A percentile compares a stretch with the other conserved stretches of the same genome.
Conservation (phyloP, 2,888 invertebrate species). For the Drosophila hamatofila region DNA sequence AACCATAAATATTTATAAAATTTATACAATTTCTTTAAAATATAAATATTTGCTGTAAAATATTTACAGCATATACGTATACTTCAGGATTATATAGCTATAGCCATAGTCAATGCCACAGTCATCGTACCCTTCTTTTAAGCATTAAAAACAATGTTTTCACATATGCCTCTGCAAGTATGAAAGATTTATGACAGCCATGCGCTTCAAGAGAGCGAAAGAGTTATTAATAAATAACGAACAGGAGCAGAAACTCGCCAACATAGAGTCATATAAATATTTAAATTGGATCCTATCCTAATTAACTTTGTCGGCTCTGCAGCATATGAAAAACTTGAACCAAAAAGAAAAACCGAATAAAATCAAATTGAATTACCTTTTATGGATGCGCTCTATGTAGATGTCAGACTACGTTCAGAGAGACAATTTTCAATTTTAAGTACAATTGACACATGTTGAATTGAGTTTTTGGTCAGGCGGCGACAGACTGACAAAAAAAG, state of each 20-base stretch:
- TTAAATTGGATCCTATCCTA: conserved; percentile 69
- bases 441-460: conserved; percentile 64
- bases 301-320: conserved; percentile 58
- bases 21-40: not conserved
- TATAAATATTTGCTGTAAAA: too few species aligned
- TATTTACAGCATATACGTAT: too few species aligned
- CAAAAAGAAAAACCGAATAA: conserved; percentile 5
- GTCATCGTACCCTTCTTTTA: not conserved
- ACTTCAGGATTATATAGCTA: too few species aligned
- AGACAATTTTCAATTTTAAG: conserved; percentile 41
- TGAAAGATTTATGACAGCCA: conserved; percentile 77
- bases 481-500: conserved; percentile 40
- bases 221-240: conserved; percentile 72
- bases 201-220: conserved; percentile 42
- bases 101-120: not conserved
- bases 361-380: conserved; percentile 41
- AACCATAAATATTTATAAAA: not conserved
- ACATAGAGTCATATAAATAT: conserved; percentile 51
- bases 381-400: conserved; percentile 37
- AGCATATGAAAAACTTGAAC: conserved; percentile 4
- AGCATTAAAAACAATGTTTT: conserved; percentile 39
- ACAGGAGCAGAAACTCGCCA: conserved; percentile 30
- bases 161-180: conserved; percentile 66
- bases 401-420: conserved; percentile 24
- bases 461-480: conserved; percentile 63